Percentiles rank a stretch among this genome's conserved stretches.
phyloP scores from a whole-genome alignment of 2,888 invertebrate species.

The Amiota minor region DNA sequence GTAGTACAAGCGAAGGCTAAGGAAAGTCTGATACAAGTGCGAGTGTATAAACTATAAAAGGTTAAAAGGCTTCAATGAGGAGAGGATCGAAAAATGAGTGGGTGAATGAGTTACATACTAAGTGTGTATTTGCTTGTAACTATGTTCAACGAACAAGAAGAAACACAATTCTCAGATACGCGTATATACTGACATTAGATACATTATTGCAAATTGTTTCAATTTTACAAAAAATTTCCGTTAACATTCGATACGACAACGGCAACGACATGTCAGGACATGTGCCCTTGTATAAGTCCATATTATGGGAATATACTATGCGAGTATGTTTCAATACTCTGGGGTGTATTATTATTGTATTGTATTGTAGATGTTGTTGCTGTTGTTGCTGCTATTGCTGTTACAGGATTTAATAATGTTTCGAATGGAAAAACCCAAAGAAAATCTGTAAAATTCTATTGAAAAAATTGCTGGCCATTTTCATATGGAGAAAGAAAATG shows the following conservation, averaged over 20 bases:
- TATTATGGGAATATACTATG: too few relatives aligned
- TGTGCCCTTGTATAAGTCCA: background rate
- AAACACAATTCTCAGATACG: conserved; percentile 39
- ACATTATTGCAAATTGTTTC: conserved; percentile 68
- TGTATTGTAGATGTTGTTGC: too few relatives aligned
- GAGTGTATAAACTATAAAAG: background rate
- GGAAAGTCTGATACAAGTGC: background rate
- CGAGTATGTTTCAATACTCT: background rate
- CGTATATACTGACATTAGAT: conserved; percentile 62
- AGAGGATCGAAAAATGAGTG: background rate
- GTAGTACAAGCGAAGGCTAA: background rate
- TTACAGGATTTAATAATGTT: background rate
- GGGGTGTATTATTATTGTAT: background rate
- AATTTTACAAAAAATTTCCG: conserved; percentile 60
- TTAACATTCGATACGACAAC: conserved; percentile 12
- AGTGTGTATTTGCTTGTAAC: too few relatives aligned
- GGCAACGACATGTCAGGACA: conserved; percentile 14
- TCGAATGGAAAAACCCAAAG: background rate
- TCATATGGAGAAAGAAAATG: background rate
- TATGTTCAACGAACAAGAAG: background rate
- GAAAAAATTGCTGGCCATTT: conserved; percentile 20
- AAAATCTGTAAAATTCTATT: background rate
- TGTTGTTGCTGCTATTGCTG: background rate
- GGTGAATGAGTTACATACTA: background rate
- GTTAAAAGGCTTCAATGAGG: background rate